Percentiles rank a stretch among this genome's conserved stretches.
phyloP scores from a whole-genome alignment of 2,888 invertebrate species.

The Phasia obesa region DNA sequence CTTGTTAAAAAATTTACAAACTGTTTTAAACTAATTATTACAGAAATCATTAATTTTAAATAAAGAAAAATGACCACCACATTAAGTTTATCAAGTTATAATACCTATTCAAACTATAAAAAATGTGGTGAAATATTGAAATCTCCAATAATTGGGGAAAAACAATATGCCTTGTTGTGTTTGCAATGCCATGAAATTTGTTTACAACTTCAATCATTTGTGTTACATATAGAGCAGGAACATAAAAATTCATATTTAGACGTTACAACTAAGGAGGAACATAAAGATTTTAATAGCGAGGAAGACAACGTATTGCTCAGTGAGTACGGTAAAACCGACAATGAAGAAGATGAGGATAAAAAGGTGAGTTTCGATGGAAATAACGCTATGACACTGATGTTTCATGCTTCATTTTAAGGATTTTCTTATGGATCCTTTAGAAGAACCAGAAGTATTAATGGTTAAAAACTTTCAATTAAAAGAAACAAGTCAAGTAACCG shows the following conservation, averaged over 20 bases:
- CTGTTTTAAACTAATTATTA: constrained; percentile 8
- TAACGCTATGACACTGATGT: not conserved
- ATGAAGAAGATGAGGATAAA: constrained; percentile 56
- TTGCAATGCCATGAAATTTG: constrained; percentile 67
- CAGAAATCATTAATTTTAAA: constrained; percentile 34
- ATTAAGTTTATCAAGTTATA: constrained; percentile 54
- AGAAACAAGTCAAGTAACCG: constrained; percentile 29
- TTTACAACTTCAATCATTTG: constrained; percentile 66
- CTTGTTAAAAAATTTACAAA: constrained; percentile 17
- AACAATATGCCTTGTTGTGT: constrained; percentile 63
- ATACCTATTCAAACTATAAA: constrained; percentile 59
- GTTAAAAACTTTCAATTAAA: constrained; percentile 27
- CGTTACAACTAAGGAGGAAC: constrained; percentile 50
- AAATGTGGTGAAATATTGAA: constrained; percentile 68
- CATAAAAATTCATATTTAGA: constrained; percentile 52
- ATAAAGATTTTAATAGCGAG: constrained; percentile 20
- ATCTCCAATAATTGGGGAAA: constrained; percentile 61
- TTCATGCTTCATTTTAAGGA: constrained; percentile 43
- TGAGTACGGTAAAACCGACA: constrained; percentile 48
- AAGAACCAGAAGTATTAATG: constrained; percentile 61
- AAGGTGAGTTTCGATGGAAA: constrained; percentile 51
- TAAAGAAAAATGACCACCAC: constrained; percentile 44
- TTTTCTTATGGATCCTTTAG: constrained; percentile 63
- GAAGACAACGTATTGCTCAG: constrained; percentile 45
- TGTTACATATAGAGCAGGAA: constrained; percentile 65